Conservation (phyloP, 2,888 invertebrate species). For the Acrobasis suavella region DNA sequence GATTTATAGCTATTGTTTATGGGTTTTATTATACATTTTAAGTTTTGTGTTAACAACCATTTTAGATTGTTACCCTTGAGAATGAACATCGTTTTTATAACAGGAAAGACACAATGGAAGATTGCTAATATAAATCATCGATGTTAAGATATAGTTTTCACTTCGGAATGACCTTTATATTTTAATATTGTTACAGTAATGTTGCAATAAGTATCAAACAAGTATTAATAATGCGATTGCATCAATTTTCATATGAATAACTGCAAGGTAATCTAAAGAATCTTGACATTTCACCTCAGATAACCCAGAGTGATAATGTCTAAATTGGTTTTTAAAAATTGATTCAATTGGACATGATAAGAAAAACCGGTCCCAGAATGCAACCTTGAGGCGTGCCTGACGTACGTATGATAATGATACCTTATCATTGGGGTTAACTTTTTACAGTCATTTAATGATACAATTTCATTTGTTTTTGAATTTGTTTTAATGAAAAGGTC, state of each 20-base stretch:
- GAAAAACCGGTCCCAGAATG: constrained; percentile 35
- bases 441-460: constrained; percentile 12
- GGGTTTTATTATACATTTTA: constrained; percentile 29
- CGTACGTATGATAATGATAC: constrained; percentile 18
- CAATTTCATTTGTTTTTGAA: background rate
- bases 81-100: constrained; percentile 5
- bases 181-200: constrained; percentile 4
- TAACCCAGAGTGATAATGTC: constrained; percentile 44
- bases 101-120: background rate
- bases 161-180: constrained; percentile 5
- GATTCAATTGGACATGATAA: constrained; percentile 38
- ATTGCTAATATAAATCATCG: constrained; percentile 3
- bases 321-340: constrained; percentile 42
- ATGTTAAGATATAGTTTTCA: background rate
- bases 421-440: constrained; percentile 11
- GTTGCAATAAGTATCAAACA: constrained; percentile 6
- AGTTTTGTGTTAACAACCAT: constrained; percentile 9
- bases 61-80: constrained; percentile 21
- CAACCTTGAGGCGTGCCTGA: constrained; percentile 37
- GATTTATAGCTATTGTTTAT: constrained; percentile 30
- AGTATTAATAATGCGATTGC: constrained; percentile 6
- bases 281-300: constrained; percentile 43
- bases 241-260: constrained; percentile 26
- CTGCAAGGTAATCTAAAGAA: constrained; percentile 35
- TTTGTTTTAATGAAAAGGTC: background rate